phyloP scores from a whole-genome alignment of 2,888 invertebrate species.

The Phragmatobia fuliginosa region DNA sequence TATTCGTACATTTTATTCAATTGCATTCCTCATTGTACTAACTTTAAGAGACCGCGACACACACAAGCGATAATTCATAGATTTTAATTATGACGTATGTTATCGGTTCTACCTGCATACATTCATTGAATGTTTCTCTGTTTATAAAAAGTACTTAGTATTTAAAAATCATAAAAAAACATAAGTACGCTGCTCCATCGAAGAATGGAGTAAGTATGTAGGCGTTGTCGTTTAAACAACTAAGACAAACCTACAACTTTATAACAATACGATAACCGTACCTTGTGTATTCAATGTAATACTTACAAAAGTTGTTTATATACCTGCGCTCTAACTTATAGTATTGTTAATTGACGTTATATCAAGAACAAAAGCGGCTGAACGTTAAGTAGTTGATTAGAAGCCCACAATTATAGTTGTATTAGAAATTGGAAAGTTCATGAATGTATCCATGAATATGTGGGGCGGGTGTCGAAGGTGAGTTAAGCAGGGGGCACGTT shows the following conservation, averaged over 20 bases:
- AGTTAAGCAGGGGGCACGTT: conserved; percentile 48
- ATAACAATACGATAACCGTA: neutral
- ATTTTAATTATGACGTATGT: conserved; percentile 11
- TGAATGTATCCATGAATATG: conserved; percentile 28
- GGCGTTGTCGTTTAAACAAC: no score
- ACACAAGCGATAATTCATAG: conserved; percentile 9
- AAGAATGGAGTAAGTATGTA: neutral
- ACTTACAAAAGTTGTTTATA: neutral
- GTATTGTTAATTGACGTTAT: neutral
- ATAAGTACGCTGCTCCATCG: neutral
- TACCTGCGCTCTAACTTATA: no score
- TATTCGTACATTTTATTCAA: neutral
- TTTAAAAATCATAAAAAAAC: neutral
- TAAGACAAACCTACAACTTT: no score
- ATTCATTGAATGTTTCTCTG: conserved; percentile 1
- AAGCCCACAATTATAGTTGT: conserved; percentile 6
- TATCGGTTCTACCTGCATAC: neutral
- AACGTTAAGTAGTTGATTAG: conserved; percentile 2
- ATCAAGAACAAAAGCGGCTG: neutral
- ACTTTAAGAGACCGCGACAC: neutral
- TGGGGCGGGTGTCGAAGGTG: conserved; percentile 31
- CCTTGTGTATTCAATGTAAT: neutral
- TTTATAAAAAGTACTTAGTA: neutral
- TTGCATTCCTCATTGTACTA: neutral
- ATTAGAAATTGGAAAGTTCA: conserved; percentile 17